Evolutionary conservation across 2,797 vertebrate genomes (phyloP).

Genomic region (Eidolon dupreanum): DNA sequence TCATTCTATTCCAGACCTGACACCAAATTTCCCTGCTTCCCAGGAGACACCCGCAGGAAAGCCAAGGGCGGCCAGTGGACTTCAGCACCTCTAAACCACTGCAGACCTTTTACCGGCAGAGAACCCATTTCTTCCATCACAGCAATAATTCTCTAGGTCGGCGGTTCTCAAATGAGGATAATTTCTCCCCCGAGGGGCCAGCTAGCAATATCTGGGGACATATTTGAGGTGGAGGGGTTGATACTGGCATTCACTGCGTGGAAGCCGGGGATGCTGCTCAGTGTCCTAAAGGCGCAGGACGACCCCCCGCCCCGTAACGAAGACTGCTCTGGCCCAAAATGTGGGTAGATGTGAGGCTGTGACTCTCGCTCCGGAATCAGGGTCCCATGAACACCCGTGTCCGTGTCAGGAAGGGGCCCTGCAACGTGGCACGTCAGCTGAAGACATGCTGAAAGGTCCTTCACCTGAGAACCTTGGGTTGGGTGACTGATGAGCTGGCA

Average conservation of each 20-base stretch:
- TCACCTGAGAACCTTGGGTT: neutral
- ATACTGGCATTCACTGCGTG: neutral
- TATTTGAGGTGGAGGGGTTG: neutral
- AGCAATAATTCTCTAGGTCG: neutral
- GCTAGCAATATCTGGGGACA: neutral
- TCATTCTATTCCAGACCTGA: neutral
- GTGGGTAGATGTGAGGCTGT: neutral
- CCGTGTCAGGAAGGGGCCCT: neutral
- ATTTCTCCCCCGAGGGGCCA: neutral
- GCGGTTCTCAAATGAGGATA: neutral
- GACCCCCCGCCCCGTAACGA: neutral
- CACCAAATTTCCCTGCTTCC: neutral
- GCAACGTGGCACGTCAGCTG: neutral
- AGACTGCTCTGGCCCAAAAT: neutral
- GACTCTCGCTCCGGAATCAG: neutral
- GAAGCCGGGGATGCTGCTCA: neutral
- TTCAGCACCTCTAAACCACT: neutral
- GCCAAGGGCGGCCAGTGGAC: neutral
- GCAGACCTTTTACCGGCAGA: neutral
- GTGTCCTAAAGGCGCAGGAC: neutral
- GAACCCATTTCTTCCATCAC: neutral
- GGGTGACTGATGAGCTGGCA: neutral
- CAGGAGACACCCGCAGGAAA: neutral
- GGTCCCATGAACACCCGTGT: neutral
- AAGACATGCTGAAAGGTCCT: slow-evolving; percentile 16